Evolutionary conservation across 2,888 invertebrate species (phyloP), one percentile per base, ranked within the genome.

Genomic region (Drosophila heteroneura): DNA sequence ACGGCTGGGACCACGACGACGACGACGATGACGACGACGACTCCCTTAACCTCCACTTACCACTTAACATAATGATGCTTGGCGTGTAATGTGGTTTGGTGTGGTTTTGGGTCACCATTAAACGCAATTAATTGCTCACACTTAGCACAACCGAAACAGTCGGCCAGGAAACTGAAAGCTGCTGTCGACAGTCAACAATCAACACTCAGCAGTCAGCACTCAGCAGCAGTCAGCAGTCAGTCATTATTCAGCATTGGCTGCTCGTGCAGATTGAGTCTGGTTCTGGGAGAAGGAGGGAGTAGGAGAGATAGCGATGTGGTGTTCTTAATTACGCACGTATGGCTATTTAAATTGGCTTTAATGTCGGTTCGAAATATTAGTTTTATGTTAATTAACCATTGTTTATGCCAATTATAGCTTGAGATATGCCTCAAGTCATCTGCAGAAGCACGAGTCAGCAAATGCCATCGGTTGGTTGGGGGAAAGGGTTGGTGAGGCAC

Each of bases 351-450:
- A 86, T 91, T 82, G 75, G 65, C 60, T 79, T 76, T 70, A 64
- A 52, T 71, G 44, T 59, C 56, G 68, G 60, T 67, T 70, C 59
- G 74, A 76, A 81, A 89, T 91, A 88, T 91, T 91, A 91, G 91
- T 91, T 86, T 89, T 89, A 86, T 86, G 91, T 79, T 91, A 86
- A 86, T 86, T 86, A 86, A 82, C 80, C 66, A 76, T 89, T 89
- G 90, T 89, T 84, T 76, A 86, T 86, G 89, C 70, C 84, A 89
- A 90, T 85, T 90, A 90, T 70, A 71, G 56, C 49, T 49, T 41
- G 35, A 30, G 28, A 35, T 58, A 22, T 71, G 61, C 44, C 41
- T 16, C 30, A 41, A 69, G 35, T 41, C 5, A n/a, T 37, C 37
- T 16, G 28, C 26, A 28, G 26, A 44, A 60, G 22, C 35, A 35